Percentiles rank a stretch among this genome's conserved stretches.
Evolutionary conservation across 2,888 invertebrate genomes (phyloP).

Genomic region (Dicycla oo): DNA sequence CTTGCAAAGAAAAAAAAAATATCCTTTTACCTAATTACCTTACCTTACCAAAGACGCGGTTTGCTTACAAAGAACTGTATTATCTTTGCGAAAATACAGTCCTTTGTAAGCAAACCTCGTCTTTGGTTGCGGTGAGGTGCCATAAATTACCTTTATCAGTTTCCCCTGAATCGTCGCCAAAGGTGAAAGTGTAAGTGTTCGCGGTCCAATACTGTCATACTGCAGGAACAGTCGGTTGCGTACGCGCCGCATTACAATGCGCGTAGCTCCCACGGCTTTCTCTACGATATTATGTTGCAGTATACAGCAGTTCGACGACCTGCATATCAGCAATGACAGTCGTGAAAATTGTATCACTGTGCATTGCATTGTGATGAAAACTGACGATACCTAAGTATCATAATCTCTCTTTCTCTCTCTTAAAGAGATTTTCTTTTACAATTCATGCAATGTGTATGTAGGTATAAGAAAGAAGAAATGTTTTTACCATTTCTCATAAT

Average conservation of each 20-base stretch:
- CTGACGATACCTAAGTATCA: not conserved
- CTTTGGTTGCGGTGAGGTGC: conserved; percentile 5
- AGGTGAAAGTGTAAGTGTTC: conserved; percentile 69
- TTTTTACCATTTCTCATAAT: too few species aligned
- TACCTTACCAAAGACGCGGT: too few species aligned
- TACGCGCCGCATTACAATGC: conserved; percentile 55
- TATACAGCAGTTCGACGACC: conserved; percentile 48
- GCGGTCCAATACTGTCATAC: conserved; percentile 46
- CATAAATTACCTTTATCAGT: conserved; percentile 39
- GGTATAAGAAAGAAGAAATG: too few species aligned
- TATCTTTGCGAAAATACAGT: conserved; percentile 31
- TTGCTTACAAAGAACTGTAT: too few species aligned
- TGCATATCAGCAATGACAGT: conserved; percentile 39
- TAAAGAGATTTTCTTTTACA: too few species aligned
- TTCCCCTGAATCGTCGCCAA: conserved; percentile 51
- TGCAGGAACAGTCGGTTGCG: conserved; percentile 42
- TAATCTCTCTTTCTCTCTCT: too few species aligned
- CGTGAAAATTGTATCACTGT: conserved; percentile 37
- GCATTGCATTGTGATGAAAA: conserved; percentile 13
- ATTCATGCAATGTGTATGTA: too few species aligned
- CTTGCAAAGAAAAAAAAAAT: too few species aligned
- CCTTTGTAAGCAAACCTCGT: conserved; percentile 32
- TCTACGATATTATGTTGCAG: conserved; percentile 50
- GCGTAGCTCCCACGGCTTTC: conserved; percentile 72
- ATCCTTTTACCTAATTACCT: too few species aligned